Evolutionary conservation across 2,888 invertebrate species (phyloP), one percentile per base, ranked within the genome.

Genomic region (Machimus rusticus): DNA sequence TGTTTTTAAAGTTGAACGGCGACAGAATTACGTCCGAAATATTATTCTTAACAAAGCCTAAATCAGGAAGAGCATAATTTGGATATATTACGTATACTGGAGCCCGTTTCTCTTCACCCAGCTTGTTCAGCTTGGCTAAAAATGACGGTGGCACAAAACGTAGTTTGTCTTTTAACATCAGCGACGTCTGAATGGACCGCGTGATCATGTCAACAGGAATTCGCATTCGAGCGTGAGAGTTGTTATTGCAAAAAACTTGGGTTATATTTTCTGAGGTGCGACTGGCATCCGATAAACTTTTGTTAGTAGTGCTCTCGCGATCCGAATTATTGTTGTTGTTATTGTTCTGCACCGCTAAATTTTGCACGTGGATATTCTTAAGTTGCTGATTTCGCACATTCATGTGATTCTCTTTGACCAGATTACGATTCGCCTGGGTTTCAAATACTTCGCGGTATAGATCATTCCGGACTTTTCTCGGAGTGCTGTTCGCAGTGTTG

Each of bases 1-100:
- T 97, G 91, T 96, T 91, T 89, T 92, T 93, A 89, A 92, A 93
- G 89, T 92, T 92, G 81, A 93, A 91, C 37, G 93, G 95, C 87
- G 97, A 93, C 88, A 96, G 95, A 88, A 97, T 95, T 89, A 97
- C 96, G 74, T 95, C 94, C 34, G 94, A 91, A 88, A 94, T 93
- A 89, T 92, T 91, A 87, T 93, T 93, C 89, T 93, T 93, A 87
- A 98, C 94, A 92, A 98, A 98, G 90, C 96, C 96, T 90, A 98
- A 94, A 93, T 98, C 97, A 28, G 98, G 98, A 88, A 98, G 93
- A 8, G 98, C 96, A 91, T 98, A 98, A 92, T 96, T 98, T 39
- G 98, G 98, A 93, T 98, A 98, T 89, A 98, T 95, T 74, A 98
- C 96, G 92, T 97, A 98, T 1, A 98, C 96, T 4, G 97, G 97